phyloP scores from a whole-genome alignment of 2,113 vertebrate genomes.

The Halcyon malimbica region DNA sequence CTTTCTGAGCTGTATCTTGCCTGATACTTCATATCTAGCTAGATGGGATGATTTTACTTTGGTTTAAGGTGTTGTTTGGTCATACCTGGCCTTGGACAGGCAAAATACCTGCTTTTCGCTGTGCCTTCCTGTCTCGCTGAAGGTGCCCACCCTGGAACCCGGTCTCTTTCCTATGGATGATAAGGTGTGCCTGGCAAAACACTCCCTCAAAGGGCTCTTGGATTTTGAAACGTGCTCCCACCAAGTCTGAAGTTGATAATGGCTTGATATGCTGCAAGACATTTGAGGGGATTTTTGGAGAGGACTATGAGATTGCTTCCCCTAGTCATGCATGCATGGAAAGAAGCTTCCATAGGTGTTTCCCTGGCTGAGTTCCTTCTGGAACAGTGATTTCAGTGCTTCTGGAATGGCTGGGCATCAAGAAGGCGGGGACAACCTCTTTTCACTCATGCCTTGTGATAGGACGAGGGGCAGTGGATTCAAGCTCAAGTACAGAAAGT shows the following conservation, averaged over 20 bases:
- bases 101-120: neutral
- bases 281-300: slow-evolving; percentile 39
- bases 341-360: slow-evolving; percentile 58
- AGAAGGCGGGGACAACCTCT: too few species aligned
- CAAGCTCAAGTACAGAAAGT: too few species aligned
- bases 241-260: slow-evolving; percentile 5
- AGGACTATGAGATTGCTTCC: slow-evolving; percentile 14
- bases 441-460: too few species aligned
- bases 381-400: slow-evolving; percentile 42
- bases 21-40: neutral
- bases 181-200: neutral
- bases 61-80: neutral
- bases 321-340: neutral
- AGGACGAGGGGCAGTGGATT: too few species aligned
- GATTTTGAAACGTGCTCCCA: neutral
- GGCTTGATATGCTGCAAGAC: slow-evolving; percentile 21
- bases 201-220: neutral
- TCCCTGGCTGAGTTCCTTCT: slow-evolving; percentile 34
- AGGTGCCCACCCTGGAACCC: neutral
- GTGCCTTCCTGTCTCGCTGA: neutral
- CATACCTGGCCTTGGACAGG: neutral
- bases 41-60: rapidly evolving
- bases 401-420: neutral
- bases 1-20: neutral
- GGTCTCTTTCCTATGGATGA: neutral